phyloP scores from a whole-genome alignment of 1,140 invertebrate genomes.

The Cardiocondyla obscurior region DNA sequence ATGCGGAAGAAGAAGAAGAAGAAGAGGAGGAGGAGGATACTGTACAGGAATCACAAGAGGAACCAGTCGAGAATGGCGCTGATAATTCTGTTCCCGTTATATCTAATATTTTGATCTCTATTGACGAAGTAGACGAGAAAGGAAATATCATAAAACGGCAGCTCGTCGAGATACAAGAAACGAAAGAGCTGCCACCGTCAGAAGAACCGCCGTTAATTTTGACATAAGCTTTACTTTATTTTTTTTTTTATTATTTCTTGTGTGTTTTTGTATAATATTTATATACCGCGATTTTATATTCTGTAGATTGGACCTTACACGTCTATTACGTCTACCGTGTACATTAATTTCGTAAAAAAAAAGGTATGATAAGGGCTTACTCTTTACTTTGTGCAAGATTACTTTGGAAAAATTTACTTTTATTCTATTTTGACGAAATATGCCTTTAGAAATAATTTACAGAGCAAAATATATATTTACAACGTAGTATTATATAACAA shows the following conservation, averaged over 20 bases:
- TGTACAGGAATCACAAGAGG: slow-evolving; percentile 16
- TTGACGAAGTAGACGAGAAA: slow-evolving; percentile 84
- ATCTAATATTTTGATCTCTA: slow-evolving; percentile 83
- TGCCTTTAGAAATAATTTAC: background rate
- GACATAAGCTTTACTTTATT: slow-evolving; percentile 62
- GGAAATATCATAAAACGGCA: slow-evolving; percentile 84
- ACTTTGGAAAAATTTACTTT: background rate
- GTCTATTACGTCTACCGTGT: background rate
- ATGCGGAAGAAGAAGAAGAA: slow-evolving; percentile 52
- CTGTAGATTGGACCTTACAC: background rate
- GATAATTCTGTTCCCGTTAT: slow-evolving; percentile 75
- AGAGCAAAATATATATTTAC: background rate
- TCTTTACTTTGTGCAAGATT: background rate
- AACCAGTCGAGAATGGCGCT: background rate
- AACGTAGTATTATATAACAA: background rate
- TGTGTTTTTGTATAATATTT: slow-evolving; percentile 6
- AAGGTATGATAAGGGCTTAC: background rate
- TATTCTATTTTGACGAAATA: background rate
- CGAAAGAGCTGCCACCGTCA: slow-evolving; percentile 77
- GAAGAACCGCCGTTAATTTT: slow-evolving; percentile 78
- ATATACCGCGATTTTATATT: slow-evolving; percentile 11
- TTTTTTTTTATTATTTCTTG: background rate
- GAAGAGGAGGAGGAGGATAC: slow-evolving; percentile 53
- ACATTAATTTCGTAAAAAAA: background rate
- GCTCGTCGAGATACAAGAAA: slow-evolving; percentile 82